Conservation (phyloP, 1,140 invertebrate species). For the Manduca sexta region DNA sequence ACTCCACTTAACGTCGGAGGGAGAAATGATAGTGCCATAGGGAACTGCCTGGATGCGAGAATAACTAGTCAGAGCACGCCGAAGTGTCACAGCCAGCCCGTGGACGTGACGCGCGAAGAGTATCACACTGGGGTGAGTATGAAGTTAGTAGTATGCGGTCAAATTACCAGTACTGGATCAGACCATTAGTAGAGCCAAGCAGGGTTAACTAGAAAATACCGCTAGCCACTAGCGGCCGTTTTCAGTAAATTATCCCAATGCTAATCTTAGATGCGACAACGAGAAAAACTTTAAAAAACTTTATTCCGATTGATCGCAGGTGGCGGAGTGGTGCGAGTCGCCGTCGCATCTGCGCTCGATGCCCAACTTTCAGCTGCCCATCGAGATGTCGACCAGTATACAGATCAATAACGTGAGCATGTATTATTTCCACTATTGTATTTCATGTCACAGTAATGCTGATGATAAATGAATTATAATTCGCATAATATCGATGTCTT, state of each 20-base stretch:
- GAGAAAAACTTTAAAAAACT: too few species aligned
- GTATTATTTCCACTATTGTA: too few species aligned
- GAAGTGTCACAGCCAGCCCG: conserved; percentile 11
- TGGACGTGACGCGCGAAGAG: conserved; percentile 23
- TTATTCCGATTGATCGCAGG: conserved; percentile 20
- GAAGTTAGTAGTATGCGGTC: too few species aligned
- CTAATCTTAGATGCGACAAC: too few species aligned
- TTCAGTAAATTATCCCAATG: too few species aligned
- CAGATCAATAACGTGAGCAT: conserved; percentile 46
- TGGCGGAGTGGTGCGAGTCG: conserved; percentile 56
- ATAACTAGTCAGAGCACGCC: conserved; percentile 37
- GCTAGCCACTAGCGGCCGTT: too few species aligned
- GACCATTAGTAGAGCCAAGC: neutral
- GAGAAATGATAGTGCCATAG: conserved; percentile 26
- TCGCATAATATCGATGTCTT: too few species aligned
- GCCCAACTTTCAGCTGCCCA: conserved; percentile 57
- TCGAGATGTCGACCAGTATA: conserved; percentile 56
- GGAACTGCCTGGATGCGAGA: conserved; percentile 21
- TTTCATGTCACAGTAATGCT: too few species aligned
- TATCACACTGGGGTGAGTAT: conserved; percentile 41
- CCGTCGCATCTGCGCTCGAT: conserved; percentile 34
- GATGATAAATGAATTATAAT: too few species aligned
- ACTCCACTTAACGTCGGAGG: neutral
- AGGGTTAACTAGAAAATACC: neutral
- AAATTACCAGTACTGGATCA: too few species aligned